A percentile compares a stretch with the other conserved stretches of the same genome.
Conservation (phyloP, 2,888 invertebrate genomes). For the Luperina testacea region DNA sequence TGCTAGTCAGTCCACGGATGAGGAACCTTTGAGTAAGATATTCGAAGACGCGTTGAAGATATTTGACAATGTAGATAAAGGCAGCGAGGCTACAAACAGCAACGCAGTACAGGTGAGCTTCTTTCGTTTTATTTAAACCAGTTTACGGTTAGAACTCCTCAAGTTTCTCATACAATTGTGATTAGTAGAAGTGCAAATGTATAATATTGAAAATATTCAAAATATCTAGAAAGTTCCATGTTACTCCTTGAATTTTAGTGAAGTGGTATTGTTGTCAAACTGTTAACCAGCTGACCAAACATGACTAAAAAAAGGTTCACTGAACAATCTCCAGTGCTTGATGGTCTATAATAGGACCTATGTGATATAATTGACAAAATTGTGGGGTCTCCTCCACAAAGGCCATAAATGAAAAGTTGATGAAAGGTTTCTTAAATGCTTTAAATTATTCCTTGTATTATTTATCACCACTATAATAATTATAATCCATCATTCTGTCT, state of each 20-base stretch:
- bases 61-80: slow-evolving; percentile 92
- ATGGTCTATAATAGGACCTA: background rate
- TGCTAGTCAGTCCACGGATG: slow-evolving; percentile 77
- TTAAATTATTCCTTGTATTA: no score
- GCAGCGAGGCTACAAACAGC: slow-evolving; percentile 93
- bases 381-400: no score
- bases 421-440: background rate
- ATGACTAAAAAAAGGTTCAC: background rate
- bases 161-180: background rate
- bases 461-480: background rate
- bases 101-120: slow-evolving; percentile 91
- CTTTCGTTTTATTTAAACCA: background rate
- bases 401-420: background rate
- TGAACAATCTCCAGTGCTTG: no score
- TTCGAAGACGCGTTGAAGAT: slow-evolving; percentile 93
- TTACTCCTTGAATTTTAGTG: background rate
- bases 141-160: background rate
- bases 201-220: background rate
- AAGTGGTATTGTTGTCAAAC: slow-evolving; percentile 4
- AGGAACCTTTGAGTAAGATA: slow-evolving; percentile 82
- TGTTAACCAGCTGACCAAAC: background rate
- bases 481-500: background rate
- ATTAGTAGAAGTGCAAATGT: background rate
- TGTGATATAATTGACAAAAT: background rate
- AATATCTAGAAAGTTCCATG: slow-evolving; percentile 28